Percentiles rank a stretch among this genome's conserved stretches.
Conservation (phyloP, 1,140 invertebrate genomes). For the Acyrthosiphon pisum region DNA sequence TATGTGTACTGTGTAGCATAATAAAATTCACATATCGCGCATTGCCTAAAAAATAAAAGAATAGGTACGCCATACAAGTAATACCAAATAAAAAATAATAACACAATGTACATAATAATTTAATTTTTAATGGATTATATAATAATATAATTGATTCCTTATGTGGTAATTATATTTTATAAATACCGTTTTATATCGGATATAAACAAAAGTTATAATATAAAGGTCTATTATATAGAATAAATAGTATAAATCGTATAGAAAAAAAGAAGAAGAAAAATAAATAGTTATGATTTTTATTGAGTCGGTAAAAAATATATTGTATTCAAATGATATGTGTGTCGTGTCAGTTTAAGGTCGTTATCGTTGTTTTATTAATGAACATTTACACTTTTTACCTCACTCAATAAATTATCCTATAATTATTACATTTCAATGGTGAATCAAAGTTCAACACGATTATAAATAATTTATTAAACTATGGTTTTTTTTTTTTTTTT, state of each 20-base stretch:
- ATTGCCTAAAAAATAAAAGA: neutral
- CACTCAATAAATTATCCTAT: constrained; percentile 37
- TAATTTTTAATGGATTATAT: constrained; percentile 48
- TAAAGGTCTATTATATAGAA: constrained; percentile 22
- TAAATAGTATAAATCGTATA: constrained; percentile 46
- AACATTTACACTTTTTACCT: constrained; percentile 27
- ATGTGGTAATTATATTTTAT: constrained; percentile 35
- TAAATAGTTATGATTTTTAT: constrained; percentile 36
- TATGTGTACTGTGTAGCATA: neutral
- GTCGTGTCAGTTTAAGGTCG: constrained; percentile 32
- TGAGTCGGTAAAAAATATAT: constrained; percentile 39
- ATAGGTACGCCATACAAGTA: neutral
- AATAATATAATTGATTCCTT: constrained; percentile 52
- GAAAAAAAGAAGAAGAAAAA: constrained; percentile 48
- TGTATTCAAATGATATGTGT: constrained; percentile 8
- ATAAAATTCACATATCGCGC: neutral
- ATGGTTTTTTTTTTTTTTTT: constrained; percentile 22
- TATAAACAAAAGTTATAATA: constrained; percentile 33
- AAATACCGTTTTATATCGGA: constrained; percentile 26
- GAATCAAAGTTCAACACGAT: constrained; percentile 22
- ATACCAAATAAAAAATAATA: constrained; percentile 38
- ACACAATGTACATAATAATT: constrained; percentile 48
- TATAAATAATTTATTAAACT: constrained; percentile 38
- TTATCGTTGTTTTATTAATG: constrained; percentile 29
- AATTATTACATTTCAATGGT: neutral